Evolutionary conservation across 2,888 invertebrate species (phyloP).

Genomic region (Dichetophora obliterata): DNA sequence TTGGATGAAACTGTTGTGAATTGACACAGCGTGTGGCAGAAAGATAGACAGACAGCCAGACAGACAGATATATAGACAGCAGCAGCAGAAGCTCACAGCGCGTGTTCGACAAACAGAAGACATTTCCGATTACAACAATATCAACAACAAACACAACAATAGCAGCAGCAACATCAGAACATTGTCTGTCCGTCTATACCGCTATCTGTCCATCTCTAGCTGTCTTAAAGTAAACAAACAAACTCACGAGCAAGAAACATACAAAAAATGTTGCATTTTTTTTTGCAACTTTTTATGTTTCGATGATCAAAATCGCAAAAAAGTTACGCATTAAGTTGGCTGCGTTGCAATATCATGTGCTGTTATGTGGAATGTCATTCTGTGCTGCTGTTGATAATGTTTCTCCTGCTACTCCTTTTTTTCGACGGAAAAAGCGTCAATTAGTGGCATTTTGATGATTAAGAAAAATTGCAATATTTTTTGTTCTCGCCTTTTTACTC

Average conservation of each 20-base stretch:
- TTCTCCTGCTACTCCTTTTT: slow-evolving; percentile 8
- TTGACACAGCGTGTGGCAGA: slow-evolving; percentile 2
- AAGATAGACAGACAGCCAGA: neutral
- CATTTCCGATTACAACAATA: neutral
- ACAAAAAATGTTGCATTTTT: neutral
- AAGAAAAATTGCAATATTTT: slow-evolving; percentile 56
- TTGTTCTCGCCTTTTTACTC: slow-evolving; percentile 5
- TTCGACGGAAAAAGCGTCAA: slow-evolving; percentile 56
- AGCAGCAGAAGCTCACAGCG: neutral
- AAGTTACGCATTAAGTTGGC: neutral
- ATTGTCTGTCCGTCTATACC: neutral
- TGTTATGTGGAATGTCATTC: neutral
- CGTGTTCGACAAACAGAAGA: neutral
- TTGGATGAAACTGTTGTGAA: neutral
- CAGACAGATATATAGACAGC: neutral
- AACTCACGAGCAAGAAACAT: too few species aligned
- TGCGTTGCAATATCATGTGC: neutral
- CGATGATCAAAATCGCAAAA: neutral
- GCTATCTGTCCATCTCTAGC: neutral
- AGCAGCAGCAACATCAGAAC: neutral
- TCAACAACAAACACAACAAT: too few species aligned
- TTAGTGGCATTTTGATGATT: slow-evolving; percentile 38
- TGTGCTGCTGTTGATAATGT: neutral
- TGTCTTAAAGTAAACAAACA: neutral
- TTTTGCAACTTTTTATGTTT: neutral